A percentile compares a stretch with the other conserved stretches of the same genome.
Evolutionary conservation across 2,888 invertebrate genomes (phyloP).

Genomic region (Cylindroiulus punctatus): DNA sequence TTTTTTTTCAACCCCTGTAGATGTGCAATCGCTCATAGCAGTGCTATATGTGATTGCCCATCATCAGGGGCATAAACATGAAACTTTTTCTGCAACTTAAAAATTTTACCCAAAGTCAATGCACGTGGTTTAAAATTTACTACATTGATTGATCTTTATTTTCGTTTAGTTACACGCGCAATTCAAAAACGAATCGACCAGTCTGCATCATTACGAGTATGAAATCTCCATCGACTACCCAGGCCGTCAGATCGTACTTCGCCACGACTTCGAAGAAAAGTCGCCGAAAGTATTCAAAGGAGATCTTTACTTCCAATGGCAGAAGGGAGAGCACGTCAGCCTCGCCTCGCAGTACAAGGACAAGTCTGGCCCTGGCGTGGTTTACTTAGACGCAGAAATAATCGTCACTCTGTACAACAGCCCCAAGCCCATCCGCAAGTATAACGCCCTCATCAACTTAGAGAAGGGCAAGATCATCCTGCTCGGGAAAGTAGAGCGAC

Average conservation of each 20-base stretch:
- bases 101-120: too few relatives aligned
- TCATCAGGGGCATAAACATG: neutral
- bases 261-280: constrained; percentile 43
- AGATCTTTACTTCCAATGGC: constrained; percentile 52
- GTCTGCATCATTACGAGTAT: constrained; percentile 49
- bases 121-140: too few relatives aligned
- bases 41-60: neutral
- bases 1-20: neutral
- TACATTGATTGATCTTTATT: neutral
- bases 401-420: neutral
- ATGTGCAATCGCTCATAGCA: neutral
- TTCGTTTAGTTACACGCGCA: constrained; percentile 41
- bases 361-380: neutral
- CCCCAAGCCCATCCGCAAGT: constrained; percentile 51
- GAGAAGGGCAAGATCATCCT: constrained; percentile 35
- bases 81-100: too few relatives aligned
- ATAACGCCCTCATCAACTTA: constrained; percentile 43
- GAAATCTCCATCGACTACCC: constrained; percentile 46
- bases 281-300: constrained; percentile 42
- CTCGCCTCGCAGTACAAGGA: constrained; percentile 46
- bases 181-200: constrained; percentile 51
- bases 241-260: constrained; percentile 47
- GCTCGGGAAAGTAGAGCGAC: constrained; percentile 46
- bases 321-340: constrained; percentile 44
- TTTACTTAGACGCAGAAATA: constrained; percentile 40